Evolutionary conservation across 1,140 invertebrate genomes (phyloP).

Genomic region (Leptestheria dahalacensis): DNA sequence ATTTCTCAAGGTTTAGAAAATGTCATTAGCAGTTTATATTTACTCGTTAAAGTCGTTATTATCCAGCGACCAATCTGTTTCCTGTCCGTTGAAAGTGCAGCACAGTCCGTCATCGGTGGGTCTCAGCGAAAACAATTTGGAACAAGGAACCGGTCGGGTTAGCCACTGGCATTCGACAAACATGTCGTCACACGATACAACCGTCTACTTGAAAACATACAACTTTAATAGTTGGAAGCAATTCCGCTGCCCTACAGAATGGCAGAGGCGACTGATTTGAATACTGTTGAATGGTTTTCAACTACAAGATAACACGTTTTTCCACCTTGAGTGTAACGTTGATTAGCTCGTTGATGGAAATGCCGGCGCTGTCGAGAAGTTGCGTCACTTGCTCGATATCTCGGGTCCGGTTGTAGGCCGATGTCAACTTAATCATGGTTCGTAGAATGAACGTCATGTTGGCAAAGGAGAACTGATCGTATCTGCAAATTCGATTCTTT

Average conservation of each 20-base stretch:
- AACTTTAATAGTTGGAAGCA: no score
- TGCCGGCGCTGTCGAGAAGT: neutral
- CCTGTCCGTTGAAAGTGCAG: conserved; percentile 15
- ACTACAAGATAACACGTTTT: no score
- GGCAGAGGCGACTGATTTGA: no score
- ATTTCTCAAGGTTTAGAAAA: neutral
- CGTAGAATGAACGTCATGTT: neutral
- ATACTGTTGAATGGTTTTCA: no score
- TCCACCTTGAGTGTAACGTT: neutral
- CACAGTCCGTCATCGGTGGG: conserved; percentile 15
- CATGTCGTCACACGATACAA: neutral
- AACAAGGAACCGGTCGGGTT: neutral
- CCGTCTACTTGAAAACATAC: no score
- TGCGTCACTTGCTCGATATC: neutral
- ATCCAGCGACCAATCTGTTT: neutral
- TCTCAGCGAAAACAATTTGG: neutral
- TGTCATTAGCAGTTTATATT: neutral
- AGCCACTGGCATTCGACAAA: conserved; percentile 3
- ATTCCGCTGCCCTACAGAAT: no score
- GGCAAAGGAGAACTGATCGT: neutral
- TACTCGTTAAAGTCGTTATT: neutral
- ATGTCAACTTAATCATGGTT: neutral
- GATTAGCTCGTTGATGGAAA: neutral
- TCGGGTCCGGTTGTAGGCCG: neutral
- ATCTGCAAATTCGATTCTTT: no score